Base-by-base conservation (phyloP, 2,888 invertebrate genomes). In the Labia minor region DNA sequence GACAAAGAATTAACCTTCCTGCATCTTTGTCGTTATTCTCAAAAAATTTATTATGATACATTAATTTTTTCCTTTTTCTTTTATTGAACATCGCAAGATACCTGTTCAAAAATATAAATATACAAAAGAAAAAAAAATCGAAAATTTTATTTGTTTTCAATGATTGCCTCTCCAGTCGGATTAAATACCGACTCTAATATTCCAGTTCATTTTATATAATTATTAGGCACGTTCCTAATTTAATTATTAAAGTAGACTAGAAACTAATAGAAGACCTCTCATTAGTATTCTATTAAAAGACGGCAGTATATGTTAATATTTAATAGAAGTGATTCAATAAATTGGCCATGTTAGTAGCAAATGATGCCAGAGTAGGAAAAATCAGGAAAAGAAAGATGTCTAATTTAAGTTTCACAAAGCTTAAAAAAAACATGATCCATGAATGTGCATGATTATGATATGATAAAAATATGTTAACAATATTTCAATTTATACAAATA, bases 231-330 rank as follows among this genome's bases (percentile, higher is more conserved):
- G 49, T 49, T 49, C 49, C 49, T 49, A 49, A n/a, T 49, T 49
- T 49, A 49, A n/a, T 49, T 49, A 33, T 49, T 49, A 49, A 49
- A 49, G 49, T 49, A 49, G 49, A 49, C 49, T 49, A 49, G 49
- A 49, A 49, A 49, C 49, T 49, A 49, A 49, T 11, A 49, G 49
- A 49, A 49, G 49, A 49, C 49, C 49, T 49, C 49, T 49, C 49
- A 49, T 26, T 26, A 26, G 26, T 26, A 26, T 26, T 49, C 49
- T 49, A 49, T 49, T n/a, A 49, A 49, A 49, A 49, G 16, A 49
- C 14, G 49, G 14, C 16, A 49, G 16, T 49, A 33, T 8, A 33
- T 8, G 11, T 6, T 33, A 10, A n/a, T 49, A 49, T n/a, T 16
- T 8, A 49, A 49, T 49, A 49, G 2, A 49, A 49, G n/a, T 49